Percentiles rank a stretch among this genome's conserved stretches.
Conservation (phyloP, 2,888 invertebrate genomes). For the Metacarcinus magister region DNA sequence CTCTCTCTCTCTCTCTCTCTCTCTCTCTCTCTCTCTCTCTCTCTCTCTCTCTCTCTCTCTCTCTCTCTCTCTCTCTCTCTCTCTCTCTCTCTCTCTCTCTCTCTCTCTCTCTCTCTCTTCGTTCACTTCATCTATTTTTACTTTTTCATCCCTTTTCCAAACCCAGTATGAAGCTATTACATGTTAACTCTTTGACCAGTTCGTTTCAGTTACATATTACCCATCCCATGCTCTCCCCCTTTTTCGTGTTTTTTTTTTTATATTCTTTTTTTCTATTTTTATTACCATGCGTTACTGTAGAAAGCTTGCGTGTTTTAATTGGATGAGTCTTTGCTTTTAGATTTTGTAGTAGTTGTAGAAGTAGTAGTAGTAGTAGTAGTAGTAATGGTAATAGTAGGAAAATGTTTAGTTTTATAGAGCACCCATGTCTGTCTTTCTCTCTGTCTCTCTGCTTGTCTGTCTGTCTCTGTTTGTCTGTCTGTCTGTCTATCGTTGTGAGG, state of each 20-base stretch:
- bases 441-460: no score
- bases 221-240: background rate
- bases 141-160: background rate
- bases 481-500: no score
- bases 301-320: background rate
- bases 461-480: no score
- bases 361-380: constrained; percentile 15
- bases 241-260: background rate
- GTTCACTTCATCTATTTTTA: background rate
- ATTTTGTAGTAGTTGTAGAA: background rate
- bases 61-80: no score
- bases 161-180: background rate
- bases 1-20: no score
- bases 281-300: no score
- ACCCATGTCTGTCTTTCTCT: no score
- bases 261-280: no score
- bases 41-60: no score
- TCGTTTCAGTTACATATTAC: background rate
- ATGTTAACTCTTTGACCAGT: background rate
- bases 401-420: background rate
- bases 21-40: no score
- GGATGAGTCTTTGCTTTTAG: background rate
- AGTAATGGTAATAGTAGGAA: background rate
- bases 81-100: no score
- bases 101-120: background rate